phyloP scores from a whole-genome alignment of 2,888 invertebrate species.

The Fissipunctia ypsillon region DNA sequence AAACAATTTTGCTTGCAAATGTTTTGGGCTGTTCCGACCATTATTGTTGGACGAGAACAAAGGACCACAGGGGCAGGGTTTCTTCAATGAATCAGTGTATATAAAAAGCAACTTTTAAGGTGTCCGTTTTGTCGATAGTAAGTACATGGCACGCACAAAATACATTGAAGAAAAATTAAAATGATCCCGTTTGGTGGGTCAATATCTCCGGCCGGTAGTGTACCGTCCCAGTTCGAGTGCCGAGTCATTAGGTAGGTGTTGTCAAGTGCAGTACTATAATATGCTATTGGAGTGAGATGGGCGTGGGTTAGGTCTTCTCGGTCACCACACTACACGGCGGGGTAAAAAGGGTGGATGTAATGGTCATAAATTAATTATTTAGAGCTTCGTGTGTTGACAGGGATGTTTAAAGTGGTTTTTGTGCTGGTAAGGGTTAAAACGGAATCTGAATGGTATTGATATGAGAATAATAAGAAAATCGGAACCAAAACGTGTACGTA shows the following conservation, averaged over 20 bases:
- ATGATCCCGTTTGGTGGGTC: neutral
- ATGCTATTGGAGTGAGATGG: conserved; percentile 3
- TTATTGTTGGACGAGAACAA: no score
- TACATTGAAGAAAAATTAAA: neutral
- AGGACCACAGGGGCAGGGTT: no score
- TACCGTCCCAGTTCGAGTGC: conserved; percentile 37
- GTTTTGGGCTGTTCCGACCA: no score
- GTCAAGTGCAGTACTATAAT: conserved; percentile 64
- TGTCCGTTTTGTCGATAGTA: no score
- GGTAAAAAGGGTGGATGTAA: neutral
- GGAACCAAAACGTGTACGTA: no score
- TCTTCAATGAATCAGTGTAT: no score
- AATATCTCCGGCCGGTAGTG: conserved; percentile 23
- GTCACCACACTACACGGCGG: conserved; percentile 4
- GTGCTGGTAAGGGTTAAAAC: neutral
- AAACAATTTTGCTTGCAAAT: no score
- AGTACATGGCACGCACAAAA: no score
- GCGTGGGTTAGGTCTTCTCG: conserved; percentile 22
- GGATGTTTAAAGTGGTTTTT: neutral
- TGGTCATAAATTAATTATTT: conserved; percentile 35
- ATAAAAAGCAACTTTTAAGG: no score
- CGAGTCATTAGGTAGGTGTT: conserved; percentile 67
- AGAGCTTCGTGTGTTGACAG: neutral
- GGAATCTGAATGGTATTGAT: neutral
- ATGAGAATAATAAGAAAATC: neutral